Base-by-base conservation (phyloP, 2,797 vertebrate species). In the Ispidina picta region DNA sequence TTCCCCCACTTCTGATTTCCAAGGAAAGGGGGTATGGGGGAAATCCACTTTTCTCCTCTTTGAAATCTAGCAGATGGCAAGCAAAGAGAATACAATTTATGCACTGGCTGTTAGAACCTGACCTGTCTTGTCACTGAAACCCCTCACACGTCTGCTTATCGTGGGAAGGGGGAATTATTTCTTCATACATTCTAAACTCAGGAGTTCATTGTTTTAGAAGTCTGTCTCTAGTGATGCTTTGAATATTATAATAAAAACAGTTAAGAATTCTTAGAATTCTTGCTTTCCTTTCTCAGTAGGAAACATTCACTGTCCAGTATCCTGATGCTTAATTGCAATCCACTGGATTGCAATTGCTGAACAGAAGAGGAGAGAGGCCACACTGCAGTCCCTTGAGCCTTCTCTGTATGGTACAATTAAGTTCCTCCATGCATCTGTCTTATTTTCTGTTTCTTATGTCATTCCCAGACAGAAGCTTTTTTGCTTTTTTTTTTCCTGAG, bases 401-500 rank as follows among this genome's bases (percentile, higher is more conserved):
- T 80, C 51, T 85, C 41, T 56, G 43, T 29, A n/a, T 21, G 63
- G 54, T 43, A 83, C 81, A 92, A 90, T 80, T 90, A 93, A 85
- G 59, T 92, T 88, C 35, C 37, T 69, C 65, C 29, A 68, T 25
- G 41, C 55, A 88, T 85, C 83, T 92, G 54, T 82, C 86, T 92
- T 90, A 81, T 84, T 87, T 92, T 87, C 48, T 17, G 37, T 83
- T 91, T 85, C 72, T 80, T 75, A 85, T 60, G 39, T 88, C 72
- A 44, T 96, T 88, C 77, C 65, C 37, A 89, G 48, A 33, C 39
- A 85, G 92, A 95, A 94, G 21, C 10, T 29, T 51, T 60, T 73
- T 39, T 33, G 33, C 33, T 37, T 37, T 37, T 37, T 39, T 39
- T 39, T 86, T 56, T 86, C 88, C 78, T 79, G 43, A 65, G 58